These are phyloP conservation scores for Therioaphis trifolii DNA, from an alignment of 2,888 invertebrate species.

Conservation along the genomic window DNA sequence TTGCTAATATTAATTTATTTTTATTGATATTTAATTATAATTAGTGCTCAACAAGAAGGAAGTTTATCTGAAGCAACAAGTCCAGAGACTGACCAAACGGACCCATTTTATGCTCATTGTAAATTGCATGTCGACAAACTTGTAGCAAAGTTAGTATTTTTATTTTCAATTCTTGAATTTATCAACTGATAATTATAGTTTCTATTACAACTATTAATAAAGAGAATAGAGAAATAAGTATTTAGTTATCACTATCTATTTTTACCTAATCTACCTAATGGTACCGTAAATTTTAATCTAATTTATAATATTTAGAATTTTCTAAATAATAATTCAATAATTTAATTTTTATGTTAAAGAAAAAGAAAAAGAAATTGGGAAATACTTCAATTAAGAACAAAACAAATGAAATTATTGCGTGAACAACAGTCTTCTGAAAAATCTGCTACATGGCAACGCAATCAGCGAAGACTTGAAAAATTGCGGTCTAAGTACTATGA, in stretches of 20 bases:
- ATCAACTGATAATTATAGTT: conserved; percentile 6
- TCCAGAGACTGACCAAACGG: conserved; percentile 90
- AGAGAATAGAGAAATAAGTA: too few species aligned
- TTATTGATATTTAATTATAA: neutral
- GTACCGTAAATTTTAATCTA: too few species aligned
- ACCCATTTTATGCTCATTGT: conserved; percentile 97
- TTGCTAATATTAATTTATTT: conserved; percentile 20
- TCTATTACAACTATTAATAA: conserved; percentile 62
- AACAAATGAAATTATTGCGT: conserved; percentile 71
- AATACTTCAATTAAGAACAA: conserved; percentile 83
- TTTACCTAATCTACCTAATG: neutral
- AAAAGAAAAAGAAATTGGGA: conserved; percentile 71
- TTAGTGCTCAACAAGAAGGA: conserved; percentile 89
- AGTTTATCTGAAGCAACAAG: conserved; percentile 91
- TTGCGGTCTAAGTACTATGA: conserved; percentile 72
- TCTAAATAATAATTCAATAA: neutral
- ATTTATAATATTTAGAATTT: neutral
- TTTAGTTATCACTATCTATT: neutral
- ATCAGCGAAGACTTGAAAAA: conserved; percentile 83
- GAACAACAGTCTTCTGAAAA: conserved; percentile 75
- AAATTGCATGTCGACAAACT: conserved; percentile 92
- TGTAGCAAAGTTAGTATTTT: conserved; percentile 62
- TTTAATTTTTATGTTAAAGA: conserved; percentile 63
- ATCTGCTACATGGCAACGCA: conserved; percentile 75
- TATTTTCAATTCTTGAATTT: neutral